Evolutionary conservation across 2,113 vertebrate genomes (phyloP), one percentile per base, ranked within the genome.

Genomic region (Microcebus tavaratra): DNA sequence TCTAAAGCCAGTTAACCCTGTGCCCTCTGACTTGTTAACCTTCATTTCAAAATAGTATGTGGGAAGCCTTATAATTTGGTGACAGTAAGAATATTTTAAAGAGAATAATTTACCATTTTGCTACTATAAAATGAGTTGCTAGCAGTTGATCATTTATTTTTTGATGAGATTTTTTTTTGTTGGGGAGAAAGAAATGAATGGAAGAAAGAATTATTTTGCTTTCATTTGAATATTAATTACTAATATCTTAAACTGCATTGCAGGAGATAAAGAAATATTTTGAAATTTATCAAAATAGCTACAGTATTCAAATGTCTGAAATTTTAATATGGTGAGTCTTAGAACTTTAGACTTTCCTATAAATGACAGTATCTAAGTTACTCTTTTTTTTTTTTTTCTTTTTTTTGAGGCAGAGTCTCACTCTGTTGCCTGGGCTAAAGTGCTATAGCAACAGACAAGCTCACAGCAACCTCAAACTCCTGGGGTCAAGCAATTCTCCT

Each of bases 101-200:
- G 98, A 88, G 97, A 96, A 97, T 98, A 97, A 98, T 98, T 98
- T 98, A 96, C 98, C 96, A 98, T 97, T 98, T 98, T 98, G 97
- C 61, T 97, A 96, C 96, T 97, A 97, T 96, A 87, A 96, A 98
- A 97, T 20, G 98, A 98, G 93, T 98, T 98, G 95, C 97, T 97
- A 67, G 95, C 97, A 97, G 96, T 98, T 97, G 89, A 95, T 97
- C 72, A 82, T 97, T 97, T 97, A 57, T 0, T 94, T 70, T 87
- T 95, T 96, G 88, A 78, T 98, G 90, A 85, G 95, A 57, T 95
- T 94, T 96, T 96, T 94, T 94, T 96, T 95, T 87, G 55, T 83
- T 95, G 48, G 92, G 90, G 78, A 94, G 72, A 94, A 92, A 94
- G 42, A 95, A 96, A 79, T 84, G 63, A 96, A 90, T 83, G 93